Conservation (phyloP, 2,797 vertebrate species). For the Ptychobarbus kaznakovi region DNA sequence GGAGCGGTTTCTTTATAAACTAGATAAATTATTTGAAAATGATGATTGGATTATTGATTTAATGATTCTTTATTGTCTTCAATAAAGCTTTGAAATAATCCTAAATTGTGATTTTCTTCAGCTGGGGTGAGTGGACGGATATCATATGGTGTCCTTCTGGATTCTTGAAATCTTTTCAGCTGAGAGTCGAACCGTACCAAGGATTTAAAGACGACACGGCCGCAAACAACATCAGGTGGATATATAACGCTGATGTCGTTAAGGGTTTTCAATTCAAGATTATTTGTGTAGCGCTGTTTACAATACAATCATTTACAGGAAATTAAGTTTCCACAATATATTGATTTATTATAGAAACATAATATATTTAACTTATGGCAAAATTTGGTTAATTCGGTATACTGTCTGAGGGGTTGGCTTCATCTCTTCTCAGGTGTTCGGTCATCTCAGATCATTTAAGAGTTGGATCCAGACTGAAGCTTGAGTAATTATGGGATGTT, state of each 20-base stretch:
- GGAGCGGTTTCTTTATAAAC: background rate
- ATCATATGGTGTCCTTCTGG: conserved; percentile 59
- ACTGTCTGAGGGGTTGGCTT: too few relatives aligned
- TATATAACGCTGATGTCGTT: background rate
- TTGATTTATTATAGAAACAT: too few relatives aligned
- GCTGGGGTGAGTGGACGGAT: conserved; percentile 62
- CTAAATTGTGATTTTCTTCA: conserved; percentile 14
- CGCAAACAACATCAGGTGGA: conserved; percentile 63
- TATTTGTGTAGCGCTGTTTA: too few relatives aligned
- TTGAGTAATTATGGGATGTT: too few relatives aligned
- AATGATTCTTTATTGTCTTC: background rate
- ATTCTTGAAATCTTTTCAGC: conserved; percentile 56
- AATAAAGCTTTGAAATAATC: background rate
- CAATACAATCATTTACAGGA: too few relatives aligned
- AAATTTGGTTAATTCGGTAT: too few relatives aligned
- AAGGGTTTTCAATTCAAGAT: background rate
- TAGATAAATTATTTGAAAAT: background rate
- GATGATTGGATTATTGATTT: too few relatives aligned
- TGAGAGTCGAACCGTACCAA: conserved; percentile 60
- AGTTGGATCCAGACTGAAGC: too few relatives aligned
- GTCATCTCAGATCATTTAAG: too few relatives aligned
- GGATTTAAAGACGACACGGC: conserved; percentile 42
- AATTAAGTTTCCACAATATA: too few relatives aligned
- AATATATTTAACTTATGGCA: too few relatives aligned
- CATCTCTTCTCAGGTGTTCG: too few relatives aligned